These are phyloP conservation scores for Notolabrus celidotus DNA, from an alignment of 2,797 vertebrate genomes.

Conservation along the genomic window DNA sequence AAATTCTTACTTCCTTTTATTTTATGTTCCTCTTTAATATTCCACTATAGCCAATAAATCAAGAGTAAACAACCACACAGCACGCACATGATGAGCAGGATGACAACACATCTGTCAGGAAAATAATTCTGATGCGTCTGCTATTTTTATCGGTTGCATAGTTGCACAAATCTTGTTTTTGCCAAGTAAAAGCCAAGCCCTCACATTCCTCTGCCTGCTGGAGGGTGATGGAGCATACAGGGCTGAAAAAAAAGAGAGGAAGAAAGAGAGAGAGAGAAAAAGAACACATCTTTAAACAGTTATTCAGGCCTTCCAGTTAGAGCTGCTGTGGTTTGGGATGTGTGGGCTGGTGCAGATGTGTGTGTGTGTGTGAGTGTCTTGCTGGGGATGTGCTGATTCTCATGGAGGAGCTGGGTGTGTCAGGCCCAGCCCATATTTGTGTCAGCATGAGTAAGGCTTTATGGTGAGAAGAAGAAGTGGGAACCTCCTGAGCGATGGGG, in stretches of 20 bases:
- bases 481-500: conserved; percentile 14
- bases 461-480: conserved; percentile 5
- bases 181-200: conserved; percentile 59
- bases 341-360: conserved; percentile 43
- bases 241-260: conserved; percentile 14
- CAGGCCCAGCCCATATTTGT: conserved; percentile 44
- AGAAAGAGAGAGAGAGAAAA: conserved; percentile 22
- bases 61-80: neutral
- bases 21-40: neutral
- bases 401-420: conserved; percentile 60
- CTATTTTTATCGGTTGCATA: conserved; percentile 8
- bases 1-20: too few relatives aligned
- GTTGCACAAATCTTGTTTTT: conserved; percentile 57
- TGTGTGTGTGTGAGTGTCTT: conserved; percentile 26
- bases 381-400: conserved; percentile 47
- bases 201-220: conserved; percentile 63
- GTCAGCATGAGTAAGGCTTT: conserved; percentile 41
- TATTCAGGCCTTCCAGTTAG: conserved; percentile 62
- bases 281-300: conserved; percentile 70
- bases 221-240: conserved; percentile 56
- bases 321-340: conserved; percentile 57
- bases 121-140: neutral
- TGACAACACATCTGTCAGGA: conserved; percentile 24
- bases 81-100: neutral
- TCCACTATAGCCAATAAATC: neutral